These are phyloP conservation scores for Sesamia nonagrioides DNA, from an alignment of 1,140 invertebrate genomes.

Conservation along the genomic window DNA sequence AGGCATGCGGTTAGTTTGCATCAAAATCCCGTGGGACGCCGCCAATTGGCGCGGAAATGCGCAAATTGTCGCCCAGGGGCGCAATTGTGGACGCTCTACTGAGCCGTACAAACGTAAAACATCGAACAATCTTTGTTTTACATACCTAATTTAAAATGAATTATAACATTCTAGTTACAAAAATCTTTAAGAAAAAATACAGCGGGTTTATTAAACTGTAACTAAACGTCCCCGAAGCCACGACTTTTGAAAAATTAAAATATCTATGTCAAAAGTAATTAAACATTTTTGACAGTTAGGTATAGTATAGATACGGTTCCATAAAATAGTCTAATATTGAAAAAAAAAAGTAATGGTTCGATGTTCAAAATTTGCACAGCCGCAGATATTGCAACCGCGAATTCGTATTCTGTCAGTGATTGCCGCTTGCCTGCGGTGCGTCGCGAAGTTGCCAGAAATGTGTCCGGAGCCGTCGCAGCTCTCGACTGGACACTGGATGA, in stretches of 20 bases:
- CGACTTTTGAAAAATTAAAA: no score
- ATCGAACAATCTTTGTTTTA: slow-evolving; percentile 41
- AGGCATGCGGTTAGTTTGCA: slow-evolving; percentile 76
- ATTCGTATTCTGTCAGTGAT: slow-evolving; percentile 54
- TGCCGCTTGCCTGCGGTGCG: slow-evolving; percentile 90
- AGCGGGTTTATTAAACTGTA: background rate
- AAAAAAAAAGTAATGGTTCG: slow-evolving; percentile 34
- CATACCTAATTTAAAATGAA: slow-evolving; percentile 3
- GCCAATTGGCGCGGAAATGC: slow-evolving; percentile 75
- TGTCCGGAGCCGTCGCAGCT: slow-evolving; percentile 96
- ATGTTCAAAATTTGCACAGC: slow-evolving; percentile 43
- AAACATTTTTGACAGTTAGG: no score
- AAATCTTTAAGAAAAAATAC: background rate
- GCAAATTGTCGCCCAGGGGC: slow-evolving; percentile 66
- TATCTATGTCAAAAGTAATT: no score
- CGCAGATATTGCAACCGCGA: slow-evolving; percentile 37
- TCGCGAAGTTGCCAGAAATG: slow-evolving; percentile 95
- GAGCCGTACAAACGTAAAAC: slow-evolving; percentile 54
- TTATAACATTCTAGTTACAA: background rate
- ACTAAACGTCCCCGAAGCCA: no score
- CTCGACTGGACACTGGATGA: slow-evolving; percentile 96
- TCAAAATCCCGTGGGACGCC: slow-evolving; percentile 67
- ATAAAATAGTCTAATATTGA: background rate
- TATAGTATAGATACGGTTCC: no score
- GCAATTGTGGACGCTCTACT: slow-evolving; percentile 54